Percentiles rank a stretch among this genome's conserved stretches.
phyloP scores from a whole-genome alignment of 2,797 vertebrate genomes.

The Luscinia megarhynchos region DNA sequence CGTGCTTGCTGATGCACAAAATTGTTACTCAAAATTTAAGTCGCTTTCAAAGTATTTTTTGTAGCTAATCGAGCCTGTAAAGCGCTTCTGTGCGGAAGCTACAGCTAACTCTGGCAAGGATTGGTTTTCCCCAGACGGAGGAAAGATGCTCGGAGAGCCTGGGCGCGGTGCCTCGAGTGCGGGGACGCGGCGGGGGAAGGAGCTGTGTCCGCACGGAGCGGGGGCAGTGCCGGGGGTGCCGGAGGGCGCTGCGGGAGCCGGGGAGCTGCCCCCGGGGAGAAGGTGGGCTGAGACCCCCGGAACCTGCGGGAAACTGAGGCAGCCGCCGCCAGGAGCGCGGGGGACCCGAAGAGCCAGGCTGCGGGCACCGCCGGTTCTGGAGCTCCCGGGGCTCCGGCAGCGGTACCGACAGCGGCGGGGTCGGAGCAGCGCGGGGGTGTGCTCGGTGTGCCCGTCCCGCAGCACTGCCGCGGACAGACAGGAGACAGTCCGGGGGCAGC shows the following conservation, averaged over 20 bases:
- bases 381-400: background rate
- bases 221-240: background rate
- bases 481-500: background rate
- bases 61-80: background rate
- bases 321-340: background rate
- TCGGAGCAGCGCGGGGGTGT: background rate
- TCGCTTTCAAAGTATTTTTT: background rate
- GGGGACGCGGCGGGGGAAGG: background rate
- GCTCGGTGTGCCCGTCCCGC: background rate
- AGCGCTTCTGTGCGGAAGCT: background rate
- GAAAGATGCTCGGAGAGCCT: rapidly evolving
- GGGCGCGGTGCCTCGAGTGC: background rate
- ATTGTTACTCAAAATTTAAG: background rate
- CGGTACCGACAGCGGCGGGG: background rate
- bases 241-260: background rate
- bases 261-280: background rate
- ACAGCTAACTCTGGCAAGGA: background rate
- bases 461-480: background rate
- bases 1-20: background rate
- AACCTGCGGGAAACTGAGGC: background rate
- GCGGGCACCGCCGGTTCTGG: rapidly evolving
- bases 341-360: background rate
- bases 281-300: background rate
- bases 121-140: background rate
- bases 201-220: background rate